Conservation (phyloP, 2,888 invertebrate genomes). For the Pyralis farinalis region DNA sequence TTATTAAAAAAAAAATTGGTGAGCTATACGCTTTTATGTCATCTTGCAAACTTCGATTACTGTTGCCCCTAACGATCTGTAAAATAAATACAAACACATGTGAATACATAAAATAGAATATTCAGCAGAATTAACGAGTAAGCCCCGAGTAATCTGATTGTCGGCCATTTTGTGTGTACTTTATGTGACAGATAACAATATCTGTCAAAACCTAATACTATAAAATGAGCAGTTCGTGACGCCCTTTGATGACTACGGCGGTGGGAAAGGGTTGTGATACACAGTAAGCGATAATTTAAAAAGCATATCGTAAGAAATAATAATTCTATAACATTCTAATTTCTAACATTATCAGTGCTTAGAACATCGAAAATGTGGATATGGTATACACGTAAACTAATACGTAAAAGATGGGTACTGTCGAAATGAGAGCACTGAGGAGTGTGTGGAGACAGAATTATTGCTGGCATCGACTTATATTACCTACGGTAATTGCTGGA, state of each 20-base stretch:
- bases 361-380: too few species aligned
- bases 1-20: too few species aligned
- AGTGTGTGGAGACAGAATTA: too few species aligned
- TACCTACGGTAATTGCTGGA: too few species aligned
- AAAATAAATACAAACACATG: constrained; percentile 11
- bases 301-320: too few species aligned
- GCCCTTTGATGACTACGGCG: constrained; percentile 38
- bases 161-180: constrained; percentile 48
- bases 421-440: too few species aligned
- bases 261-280: constrained; percentile 14
- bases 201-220: constrained; percentile 74
- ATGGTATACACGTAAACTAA: too few species aligned
- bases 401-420: too few species aligned
- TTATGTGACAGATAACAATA: constrained; percentile 65
- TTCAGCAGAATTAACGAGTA: constrained; percentile 42
- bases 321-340: too few species aligned
- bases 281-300: constrained; percentile 16
- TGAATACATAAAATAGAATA: constrained; percentile 10
- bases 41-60: constrained; percentile 6
- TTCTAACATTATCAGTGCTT: too few species aligned
- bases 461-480: too few species aligned
- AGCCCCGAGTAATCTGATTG: constrained; percentile 41
- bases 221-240: constrained; percentile 58
- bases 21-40: too few species aligned
- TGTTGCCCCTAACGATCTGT: not conserved